Conservation (phyloP, 2,797 vertebrate genomes). For the Phoeniculus purpureus region DNA sequence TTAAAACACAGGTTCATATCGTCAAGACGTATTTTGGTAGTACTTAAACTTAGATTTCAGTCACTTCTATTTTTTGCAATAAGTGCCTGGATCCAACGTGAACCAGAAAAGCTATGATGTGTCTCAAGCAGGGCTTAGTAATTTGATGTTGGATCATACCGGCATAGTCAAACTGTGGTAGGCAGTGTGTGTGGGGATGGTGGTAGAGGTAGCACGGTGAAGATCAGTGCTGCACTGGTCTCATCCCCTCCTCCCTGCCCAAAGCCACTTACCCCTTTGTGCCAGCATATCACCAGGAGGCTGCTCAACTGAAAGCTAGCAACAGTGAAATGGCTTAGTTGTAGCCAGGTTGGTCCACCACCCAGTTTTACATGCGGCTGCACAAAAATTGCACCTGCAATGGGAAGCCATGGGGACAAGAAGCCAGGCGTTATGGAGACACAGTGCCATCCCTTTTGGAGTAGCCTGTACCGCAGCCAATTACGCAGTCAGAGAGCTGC, state of each 20-base stretch:
- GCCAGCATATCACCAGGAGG: background rate
- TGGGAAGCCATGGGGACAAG: background rate
- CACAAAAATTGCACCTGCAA: accelerated
- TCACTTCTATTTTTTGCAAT: background rate
- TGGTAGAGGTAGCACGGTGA: background rate
- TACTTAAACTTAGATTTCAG: background rate
- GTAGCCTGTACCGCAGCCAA: background rate
- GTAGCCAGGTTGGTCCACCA: background rate
- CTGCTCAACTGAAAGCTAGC: background rate
- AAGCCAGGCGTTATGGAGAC: accelerated
- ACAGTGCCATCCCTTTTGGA: too few species aligned
- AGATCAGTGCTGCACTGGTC: accelerated
- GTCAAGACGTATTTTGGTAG: background rate
- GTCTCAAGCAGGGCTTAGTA: background rate
- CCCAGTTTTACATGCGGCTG: background rate
- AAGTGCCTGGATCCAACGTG: background rate
- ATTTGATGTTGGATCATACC: background rate
- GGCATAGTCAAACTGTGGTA: background rate
- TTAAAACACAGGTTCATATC: background rate
- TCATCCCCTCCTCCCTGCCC: background rate
- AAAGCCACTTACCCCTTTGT: accelerated
- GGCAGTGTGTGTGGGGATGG: accelerated
- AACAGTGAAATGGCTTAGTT: background rate
- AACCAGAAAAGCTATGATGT: background rate
- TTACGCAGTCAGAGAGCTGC: background rate